Evolutionary conservation across 1,140 invertebrate species (phyloP).

Genomic region (Heliothis virescens): DNA sequence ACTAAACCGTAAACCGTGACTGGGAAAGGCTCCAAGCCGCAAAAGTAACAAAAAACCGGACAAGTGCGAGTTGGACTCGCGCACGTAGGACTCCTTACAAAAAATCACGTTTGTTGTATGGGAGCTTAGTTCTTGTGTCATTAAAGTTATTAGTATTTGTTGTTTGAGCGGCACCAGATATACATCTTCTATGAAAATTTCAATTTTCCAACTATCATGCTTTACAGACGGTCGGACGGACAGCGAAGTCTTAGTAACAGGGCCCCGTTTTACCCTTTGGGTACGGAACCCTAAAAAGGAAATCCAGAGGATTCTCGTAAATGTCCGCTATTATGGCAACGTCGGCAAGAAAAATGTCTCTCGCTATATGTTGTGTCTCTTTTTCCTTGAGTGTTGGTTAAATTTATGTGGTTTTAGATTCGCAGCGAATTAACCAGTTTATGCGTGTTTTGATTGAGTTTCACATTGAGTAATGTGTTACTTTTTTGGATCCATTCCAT

Average conservation of each 20-base stretch:
- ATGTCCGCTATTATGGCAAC: slow-evolving; percentile 25
- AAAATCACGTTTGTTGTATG: too few relatives aligned
- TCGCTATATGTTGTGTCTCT: slow-evolving; percentile 20
- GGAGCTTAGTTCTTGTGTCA: too few relatives aligned
- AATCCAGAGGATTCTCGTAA: slow-evolving; percentile 31
- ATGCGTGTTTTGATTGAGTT: not conserved
- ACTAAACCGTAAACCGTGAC: slow-evolving; percentile 28
- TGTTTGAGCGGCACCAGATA: too few relatives aligned
- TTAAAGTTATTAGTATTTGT: too few relatives aligned
- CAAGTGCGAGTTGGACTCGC: too few relatives aligned
- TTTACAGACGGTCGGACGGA: too few relatives aligned
- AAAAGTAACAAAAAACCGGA: slow-evolving; percentile 18
- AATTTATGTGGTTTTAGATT: slow-evolving; percentile 8
- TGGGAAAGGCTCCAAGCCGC: not conserved
- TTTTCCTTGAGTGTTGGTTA: slow-evolving; percentile 17
- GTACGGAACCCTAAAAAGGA: not conserved
- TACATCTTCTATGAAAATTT: too few relatives aligned
- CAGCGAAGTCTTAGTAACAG: too few relatives aligned
- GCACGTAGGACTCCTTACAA: too few relatives aligned
- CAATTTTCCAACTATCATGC: too few relatives aligned
- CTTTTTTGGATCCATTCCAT: too few relatives aligned
- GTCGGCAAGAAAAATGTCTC: slow-evolving; percentile 28
- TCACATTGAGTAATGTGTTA: not conserved
- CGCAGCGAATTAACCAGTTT: not conserved
- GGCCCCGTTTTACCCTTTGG: too few relatives aligned